These are phyloP conservation scores for Agrochola circellaris DNA, from an alignment of 2,888 invertebrate species.

Conservation along the genomic window DNA sequence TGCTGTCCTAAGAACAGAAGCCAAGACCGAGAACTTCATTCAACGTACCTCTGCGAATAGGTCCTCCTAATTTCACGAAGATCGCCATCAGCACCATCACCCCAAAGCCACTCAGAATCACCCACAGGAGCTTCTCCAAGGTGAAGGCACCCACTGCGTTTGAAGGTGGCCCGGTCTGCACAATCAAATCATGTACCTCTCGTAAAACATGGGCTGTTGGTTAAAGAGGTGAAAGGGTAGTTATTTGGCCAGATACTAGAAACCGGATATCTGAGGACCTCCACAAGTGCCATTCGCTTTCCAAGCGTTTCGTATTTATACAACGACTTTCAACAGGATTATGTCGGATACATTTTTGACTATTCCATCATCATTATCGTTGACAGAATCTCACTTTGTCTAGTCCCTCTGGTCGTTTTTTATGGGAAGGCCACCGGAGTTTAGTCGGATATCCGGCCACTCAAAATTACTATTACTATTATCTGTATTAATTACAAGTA, in stretches of 20 bases:
- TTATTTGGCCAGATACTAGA: not conserved
- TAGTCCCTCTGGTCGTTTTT: not conserved
- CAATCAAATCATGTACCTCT: not conserved
- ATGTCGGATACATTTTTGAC: not conserved
- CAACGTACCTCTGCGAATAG: constrained; percentile 31
- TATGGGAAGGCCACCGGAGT: not conserved
- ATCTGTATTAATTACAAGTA: too few species aligned
- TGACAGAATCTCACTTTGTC: not conserved
- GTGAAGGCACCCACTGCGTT: not conserved
- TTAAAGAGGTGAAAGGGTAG: not conserved
- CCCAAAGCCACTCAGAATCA: constrained; percentile 23
- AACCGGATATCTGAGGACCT: not conserved
- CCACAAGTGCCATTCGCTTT: not conserved
- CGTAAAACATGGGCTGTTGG: not conserved
- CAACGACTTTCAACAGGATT: not conserved
- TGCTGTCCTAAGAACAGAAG: not conserved
- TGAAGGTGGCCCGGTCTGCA: constrained; percentile 9
- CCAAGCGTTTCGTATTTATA: not conserved
- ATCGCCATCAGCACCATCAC: constrained; percentile 32
- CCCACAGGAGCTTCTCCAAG: constrained; percentile 31
- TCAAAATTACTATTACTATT: too few species aligned
- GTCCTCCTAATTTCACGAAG: constrained; percentile 37
- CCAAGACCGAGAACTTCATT: not conserved
- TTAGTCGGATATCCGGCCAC: not conserved
- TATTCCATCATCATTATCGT: not conserved